Evolutionary conservation across 2,888 invertebrate species (phyloP).

Genomic region (Crematogaster levior): DNA sequence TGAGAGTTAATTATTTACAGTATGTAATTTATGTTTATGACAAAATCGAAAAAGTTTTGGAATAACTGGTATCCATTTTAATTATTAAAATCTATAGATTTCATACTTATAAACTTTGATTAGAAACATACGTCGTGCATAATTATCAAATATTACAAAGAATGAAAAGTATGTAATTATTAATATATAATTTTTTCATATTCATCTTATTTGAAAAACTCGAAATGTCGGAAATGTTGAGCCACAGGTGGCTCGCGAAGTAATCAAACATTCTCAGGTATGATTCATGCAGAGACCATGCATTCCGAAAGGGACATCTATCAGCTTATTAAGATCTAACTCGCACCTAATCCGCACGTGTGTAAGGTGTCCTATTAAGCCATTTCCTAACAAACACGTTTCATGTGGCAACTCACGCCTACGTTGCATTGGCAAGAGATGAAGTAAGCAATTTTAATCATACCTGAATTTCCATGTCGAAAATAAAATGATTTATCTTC

Average conservation of each 20-base stretch:
- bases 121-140: not conserved
- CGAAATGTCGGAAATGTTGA: conserved; percentile 17
- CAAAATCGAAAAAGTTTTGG: not conserved
- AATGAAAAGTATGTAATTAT: not conserved
- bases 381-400: conserved; percentile 43
- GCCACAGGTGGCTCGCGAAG: conserved; percentile 45
- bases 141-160: not conserved
- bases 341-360: conserved; percentile 3
- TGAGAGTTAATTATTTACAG: not conserved
- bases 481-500: not conserved
- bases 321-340: conserved; percentile 52
- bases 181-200: not conserved
- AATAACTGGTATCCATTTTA: not conserved
- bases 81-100: not conserved
- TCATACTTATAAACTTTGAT: not conserved
- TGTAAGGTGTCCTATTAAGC: conserved; percentile 21
- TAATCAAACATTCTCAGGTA: conserved; percentile 40
- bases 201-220: not conserved
- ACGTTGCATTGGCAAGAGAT: not conserved
- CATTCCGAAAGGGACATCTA: conserved; percentile 52
- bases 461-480: not conserved
- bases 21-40: not conserved
- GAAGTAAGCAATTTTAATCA: not conserved
- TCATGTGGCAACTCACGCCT: conserved; percentile 22
- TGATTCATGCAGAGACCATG: conserved; percentile 41